A percentile compares a stretch with the other conserved stretches of the same genome.
phyloP scores from a whole-genome alignment of 2,888 invertebrate species.

The Heliconius cydno region DNA sequence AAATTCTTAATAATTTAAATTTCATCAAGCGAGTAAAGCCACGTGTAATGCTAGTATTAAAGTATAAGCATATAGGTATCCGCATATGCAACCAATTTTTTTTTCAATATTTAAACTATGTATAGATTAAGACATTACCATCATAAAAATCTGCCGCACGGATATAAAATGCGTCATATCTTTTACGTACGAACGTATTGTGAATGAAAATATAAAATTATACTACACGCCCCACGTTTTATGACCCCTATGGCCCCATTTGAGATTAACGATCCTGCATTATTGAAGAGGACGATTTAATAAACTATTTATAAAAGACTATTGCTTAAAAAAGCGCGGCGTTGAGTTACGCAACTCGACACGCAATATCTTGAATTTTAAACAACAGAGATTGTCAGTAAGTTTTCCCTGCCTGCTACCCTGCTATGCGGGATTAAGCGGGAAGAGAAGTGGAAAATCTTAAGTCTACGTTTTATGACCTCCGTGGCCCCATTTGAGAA shows the following conservation, averaged over 20 bases:
- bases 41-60: not conserved
- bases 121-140: slow-evolving; percentile 25
- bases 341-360: too few relatives aligned
- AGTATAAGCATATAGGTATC: not conserved
- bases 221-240: slow-evolving; percentile 52
- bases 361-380: too few relatives aligned
- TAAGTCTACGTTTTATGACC: slow-evolving; percentile 51
- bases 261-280: slow-evolving; percentile 35
- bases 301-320: slow-evolving; percentile 6
- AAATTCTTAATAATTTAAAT: not conserved
- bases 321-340: not conserved
- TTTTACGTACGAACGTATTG: slow-evolving; percentile 55
- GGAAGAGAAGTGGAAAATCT: not conserved
- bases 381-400: too few relatives aligned
- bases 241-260: slow-evolving; percentile 52
- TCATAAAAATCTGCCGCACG: slow-evolving; percentile 48
- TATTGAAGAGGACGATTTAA: slow-evolving; percentile 19
- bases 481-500: slow-evolving; percentile 49
- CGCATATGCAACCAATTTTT: not conserved
- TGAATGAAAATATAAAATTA: slow-evolving; percentile 67
- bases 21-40: not conserved
- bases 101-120: slow-evolving; percentile 1
- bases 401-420: not conserved
- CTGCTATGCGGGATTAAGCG: not conserved
- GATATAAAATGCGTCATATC: slow-evolving; percentile 52